Base-by-base conservation (phyloP, 1,140 invertebrate genomes). In the Goniozus legneri region DNA sequence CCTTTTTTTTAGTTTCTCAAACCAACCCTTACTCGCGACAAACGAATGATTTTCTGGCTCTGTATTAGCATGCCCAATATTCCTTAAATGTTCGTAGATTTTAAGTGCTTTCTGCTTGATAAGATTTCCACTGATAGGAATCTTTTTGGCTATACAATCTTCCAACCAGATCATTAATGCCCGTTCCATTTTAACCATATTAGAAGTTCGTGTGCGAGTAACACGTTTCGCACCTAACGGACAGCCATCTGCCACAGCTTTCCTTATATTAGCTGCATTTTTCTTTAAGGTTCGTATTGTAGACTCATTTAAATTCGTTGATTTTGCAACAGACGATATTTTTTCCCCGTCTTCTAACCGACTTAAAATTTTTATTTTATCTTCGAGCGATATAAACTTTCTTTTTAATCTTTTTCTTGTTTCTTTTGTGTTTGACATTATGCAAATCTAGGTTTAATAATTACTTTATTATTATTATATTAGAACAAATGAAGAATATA, bases 21-120 rank as follows among this genome's bases (percentile, higher is more conserved):
- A 68, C 63, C 66, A 72, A 15, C 60, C 66, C 42, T 62, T 60
- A 60, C 65, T 68, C 13, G 56, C 62, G 24, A 37, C 24, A 55
- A 64, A 67, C 13, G 37, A 43, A 22, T 50, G 38, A 56, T 58
- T 49, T 47, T 47, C 19, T 47, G 10, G 38, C 31, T 8, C 46
- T 41, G 46, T 32, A 47, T 12, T 35, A 47, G 38, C 40, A 47
- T 47, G 37, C 32, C 38, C 32, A 47, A 41, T 47, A 35, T 35
- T 40, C 45, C 31, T 27, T 47, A 40, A 47, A 47, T 57, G 46
- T 50, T 64, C 53, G 36, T 54, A 61, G 47, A 59, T 56, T 48
- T 45, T 52, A 56, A 46, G 44, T 30, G 55, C 57, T 53, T 58
- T 62, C 44, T 42, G 46, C 36, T 56, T 52, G 35, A 62, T 60